Evolutionary conservation across 2,888 invertebrate genomes (phyloP), one percentile per base, ranked within the genome.

Genomic region (Lasioglossum leucozonium): DNA sequence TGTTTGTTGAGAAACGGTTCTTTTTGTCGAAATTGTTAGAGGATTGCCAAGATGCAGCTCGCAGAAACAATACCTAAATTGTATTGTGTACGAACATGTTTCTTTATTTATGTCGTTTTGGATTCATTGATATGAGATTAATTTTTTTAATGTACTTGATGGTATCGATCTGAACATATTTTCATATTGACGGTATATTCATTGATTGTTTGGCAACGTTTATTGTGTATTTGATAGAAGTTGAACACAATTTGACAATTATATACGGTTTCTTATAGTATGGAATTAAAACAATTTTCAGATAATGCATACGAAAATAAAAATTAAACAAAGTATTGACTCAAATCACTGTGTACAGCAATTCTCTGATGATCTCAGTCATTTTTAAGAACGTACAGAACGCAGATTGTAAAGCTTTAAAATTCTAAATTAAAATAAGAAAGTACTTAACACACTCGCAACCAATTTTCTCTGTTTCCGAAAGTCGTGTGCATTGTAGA

Each of bases 21-120:
- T 22, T n/a, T n/a, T n/a, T n/a, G n/a, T n/a, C 55, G 55, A n/a
- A 55, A n/a, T 55, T 55, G 55, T 55, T 55, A 55, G 55, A n/a
- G 55, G 55, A 55, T 55, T n/a, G n/a, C 55, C n/a, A n/a, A n/a
- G n/a, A 22, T n/a, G n/a, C 10, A n/a, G n/a, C 10, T 4, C 55
- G 10, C n/a, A n/a, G n/a, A 55, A n/a, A 8, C 55, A 8, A 55
- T n/a, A 11, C n/a, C 11, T 11, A 11, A n/a, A 55, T 55, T 55
- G 4, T 55, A n/a, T n/a, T 4, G 22, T 47, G 22, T 22, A 8
- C 6, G 47, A 47, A 47, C 22, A 47, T 47, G 5, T 47, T 47
- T 47, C 47, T 18, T 47, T 47, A 47, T 51, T 22, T 22, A 51
- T 22, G 8, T 22, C 8, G 22, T 51, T 51, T 51, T 51, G 6